Evolutionary conservation across 2,113 vertebrate genomes (phyloP).

Genomic region (Rhinopithecus roxellana): DNA sequence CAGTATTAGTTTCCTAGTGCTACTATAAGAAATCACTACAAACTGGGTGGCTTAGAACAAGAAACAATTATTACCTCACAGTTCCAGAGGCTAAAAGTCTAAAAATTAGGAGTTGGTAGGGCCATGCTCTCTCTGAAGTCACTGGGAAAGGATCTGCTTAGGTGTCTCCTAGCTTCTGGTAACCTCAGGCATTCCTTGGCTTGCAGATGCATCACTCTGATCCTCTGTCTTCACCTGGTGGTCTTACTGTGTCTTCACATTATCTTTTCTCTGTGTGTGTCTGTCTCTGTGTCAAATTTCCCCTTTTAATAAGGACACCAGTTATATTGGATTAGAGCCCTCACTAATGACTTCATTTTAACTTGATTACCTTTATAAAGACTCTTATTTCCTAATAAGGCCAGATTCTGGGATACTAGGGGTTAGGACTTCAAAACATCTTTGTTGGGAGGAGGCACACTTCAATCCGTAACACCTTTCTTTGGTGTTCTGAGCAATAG

Average conservation of each 20-base stretch:
- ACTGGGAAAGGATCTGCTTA: neutral
- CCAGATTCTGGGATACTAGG: neutral
- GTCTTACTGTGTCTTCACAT: neutral
- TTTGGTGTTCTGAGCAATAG: neutral
- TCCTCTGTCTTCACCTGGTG: neutral
- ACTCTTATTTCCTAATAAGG: neutral
- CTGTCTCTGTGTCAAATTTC: neutral
- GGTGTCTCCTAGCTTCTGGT: neutral
- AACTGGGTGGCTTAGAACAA: neutral
- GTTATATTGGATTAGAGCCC: neutral
- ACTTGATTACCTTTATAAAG: neutral
- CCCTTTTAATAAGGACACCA: neutral
- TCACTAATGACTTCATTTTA: neutral
- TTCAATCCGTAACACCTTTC: neutral
- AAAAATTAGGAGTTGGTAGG: neutral
- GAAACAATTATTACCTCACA: neutral
- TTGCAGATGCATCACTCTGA: neutral
- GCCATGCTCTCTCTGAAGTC: rapidly evolving
- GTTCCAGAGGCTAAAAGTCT: neutral
- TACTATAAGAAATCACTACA: neutral
- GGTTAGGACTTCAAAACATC: neutral
- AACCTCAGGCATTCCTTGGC: neutral
- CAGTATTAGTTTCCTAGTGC: neutral
- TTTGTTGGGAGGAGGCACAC: neutral
- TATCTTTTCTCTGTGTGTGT: neutral